These are phyloP conservation scores for Nyctibius grandis DNA, from an alignment of 2,797 vertebrate species.

Conservation along the genomic window DNA sequence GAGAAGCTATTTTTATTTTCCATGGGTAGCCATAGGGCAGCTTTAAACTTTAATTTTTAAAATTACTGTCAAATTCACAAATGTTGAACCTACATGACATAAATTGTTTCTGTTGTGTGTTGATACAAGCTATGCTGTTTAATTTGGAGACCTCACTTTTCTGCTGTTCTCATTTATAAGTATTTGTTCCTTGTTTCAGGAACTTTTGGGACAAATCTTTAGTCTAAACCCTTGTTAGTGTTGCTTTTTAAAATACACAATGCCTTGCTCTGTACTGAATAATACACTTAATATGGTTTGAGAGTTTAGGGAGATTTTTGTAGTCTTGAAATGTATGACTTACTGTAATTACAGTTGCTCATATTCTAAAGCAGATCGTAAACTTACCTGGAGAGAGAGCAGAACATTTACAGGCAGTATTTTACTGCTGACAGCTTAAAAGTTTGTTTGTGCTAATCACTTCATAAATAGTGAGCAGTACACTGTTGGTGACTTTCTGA, in stretches of 20 bases:
- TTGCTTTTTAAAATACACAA: background rate
- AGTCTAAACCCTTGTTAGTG: background rate
- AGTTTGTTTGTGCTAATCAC: conserved; percentile 52
- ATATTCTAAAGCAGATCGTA: conserved; percentile 3
- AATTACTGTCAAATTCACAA: background rate
- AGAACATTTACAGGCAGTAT: conserved; percentile 20
- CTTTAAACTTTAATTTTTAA: background rate
- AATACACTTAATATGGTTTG: background rate
- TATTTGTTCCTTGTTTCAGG: background rate
- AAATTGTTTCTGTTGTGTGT: background rate
- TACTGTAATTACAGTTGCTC: conserved; percentile 42
- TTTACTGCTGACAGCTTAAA: conserved; percentile 41
- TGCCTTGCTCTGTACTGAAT: background rate
- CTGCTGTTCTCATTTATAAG: background rate
- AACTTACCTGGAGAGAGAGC: conserved; percentile 40
- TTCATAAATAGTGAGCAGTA: conserved; percentile 24
- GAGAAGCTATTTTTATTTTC: conserved; percentile 42
- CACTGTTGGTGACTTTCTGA: background rate
- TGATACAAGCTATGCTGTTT: background rate
- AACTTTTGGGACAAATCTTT: background rate
- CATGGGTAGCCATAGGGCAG: background rate
- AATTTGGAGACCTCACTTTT: background rate
- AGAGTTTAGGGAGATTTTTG: background rate
- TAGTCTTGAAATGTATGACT: conserved; percentile 1
- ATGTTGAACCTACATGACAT: background rate